Evolutionary conservation across 2,888 invertebrate genomes (phyloP).

Genomic region (Scrobipalpa atriplicella): DNA sequence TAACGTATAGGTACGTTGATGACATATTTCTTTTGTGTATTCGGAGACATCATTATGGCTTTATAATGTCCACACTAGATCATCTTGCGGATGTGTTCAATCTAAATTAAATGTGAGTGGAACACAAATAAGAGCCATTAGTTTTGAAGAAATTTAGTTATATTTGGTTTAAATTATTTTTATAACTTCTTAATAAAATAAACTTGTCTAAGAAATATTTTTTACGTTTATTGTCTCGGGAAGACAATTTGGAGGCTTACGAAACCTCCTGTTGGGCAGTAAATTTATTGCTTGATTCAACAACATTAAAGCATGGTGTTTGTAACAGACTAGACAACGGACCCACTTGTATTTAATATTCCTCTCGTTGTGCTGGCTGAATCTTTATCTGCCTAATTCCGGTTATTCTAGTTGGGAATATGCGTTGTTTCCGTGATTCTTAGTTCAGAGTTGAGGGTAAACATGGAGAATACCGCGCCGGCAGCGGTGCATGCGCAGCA

Average conservation of each 20-base stretch:
- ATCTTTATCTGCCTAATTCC: neutral
- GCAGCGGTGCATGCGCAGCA: slow-evolving; percentile 45
- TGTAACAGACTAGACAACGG: slow-evolving; percentile 17
- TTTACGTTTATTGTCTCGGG: neutral
- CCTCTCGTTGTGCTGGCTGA: neutral
- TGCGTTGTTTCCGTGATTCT: slow-evolving; percentile 25
- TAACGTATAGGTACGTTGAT: neutral
- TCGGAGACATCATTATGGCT: neutral
- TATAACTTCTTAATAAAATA: neutral
- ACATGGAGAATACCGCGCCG: slow-evolving; percentile 38
- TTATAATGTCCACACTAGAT: neutral
- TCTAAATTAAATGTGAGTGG: neutral
- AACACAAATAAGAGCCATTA: neutral
- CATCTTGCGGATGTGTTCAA: slow-evolving; percentile 16
- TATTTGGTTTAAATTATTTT: neutral
- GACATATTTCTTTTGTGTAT: slow-evolving; percentile 1
- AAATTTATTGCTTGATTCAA: neutral
- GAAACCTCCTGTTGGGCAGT: slow-evolving; percentile 9
- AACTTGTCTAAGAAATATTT: neutral
- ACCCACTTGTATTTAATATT: neutral
- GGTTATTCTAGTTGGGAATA: neutral
- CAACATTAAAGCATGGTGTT: neutral
- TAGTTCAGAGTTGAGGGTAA: slow-evolving; percentile 33
- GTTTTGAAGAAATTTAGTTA: neutral
- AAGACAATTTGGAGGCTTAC: neutral